Conservation (phyloP, 2,113 vertebrate genomes). For the Lontra canadensis region DNA sequence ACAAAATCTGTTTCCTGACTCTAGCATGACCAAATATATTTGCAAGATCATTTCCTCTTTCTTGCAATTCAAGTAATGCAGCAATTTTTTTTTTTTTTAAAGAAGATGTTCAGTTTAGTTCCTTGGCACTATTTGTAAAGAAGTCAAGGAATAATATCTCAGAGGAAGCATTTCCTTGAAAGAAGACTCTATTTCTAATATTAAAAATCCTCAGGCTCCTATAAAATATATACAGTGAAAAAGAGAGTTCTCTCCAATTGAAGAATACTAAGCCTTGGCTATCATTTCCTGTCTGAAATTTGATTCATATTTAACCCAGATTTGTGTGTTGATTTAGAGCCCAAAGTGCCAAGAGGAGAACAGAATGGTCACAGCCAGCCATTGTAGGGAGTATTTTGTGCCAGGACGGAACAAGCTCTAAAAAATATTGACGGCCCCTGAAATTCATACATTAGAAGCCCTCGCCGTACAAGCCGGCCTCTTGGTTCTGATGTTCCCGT, state of each 20-base stretch:
- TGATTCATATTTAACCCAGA: conserved; percentile 63
- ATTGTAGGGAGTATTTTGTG: neutral
- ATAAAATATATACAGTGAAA: conserved; percentile 38
- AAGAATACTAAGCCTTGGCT: neutral
- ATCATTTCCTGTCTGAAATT: conserved; percentile 35
- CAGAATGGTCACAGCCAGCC: conserved; percentile 65
- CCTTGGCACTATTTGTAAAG: neutral
- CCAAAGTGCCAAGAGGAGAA: conserved; percentile 47
- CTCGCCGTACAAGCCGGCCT: conserved; percentile 56
- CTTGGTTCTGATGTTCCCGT: conserved; percentile 56
- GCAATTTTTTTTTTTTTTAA: neutral
- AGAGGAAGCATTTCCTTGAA: conserved; percentile 62
- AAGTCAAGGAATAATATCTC: neutral
- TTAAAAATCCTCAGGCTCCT: neutral
- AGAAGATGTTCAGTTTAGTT: neutral
- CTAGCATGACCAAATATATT: neutral
- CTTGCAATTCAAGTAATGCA: neutral
- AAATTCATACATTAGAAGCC: conserved; percentile 39
- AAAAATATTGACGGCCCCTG: conserved; percentile 40
- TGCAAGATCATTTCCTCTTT: neutral
- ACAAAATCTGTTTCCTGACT: conserved; percentile 5
- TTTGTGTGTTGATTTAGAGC: conserved; percentile 45
- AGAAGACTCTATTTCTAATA: conserved; percentile 56
- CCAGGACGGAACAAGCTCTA: conserved; percentile 47
- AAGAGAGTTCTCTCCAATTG: conserved; percentile 42